Conservation (phyloP, 2,888 invertebrate genomes). For the Alloplasta piceator region DNA sequence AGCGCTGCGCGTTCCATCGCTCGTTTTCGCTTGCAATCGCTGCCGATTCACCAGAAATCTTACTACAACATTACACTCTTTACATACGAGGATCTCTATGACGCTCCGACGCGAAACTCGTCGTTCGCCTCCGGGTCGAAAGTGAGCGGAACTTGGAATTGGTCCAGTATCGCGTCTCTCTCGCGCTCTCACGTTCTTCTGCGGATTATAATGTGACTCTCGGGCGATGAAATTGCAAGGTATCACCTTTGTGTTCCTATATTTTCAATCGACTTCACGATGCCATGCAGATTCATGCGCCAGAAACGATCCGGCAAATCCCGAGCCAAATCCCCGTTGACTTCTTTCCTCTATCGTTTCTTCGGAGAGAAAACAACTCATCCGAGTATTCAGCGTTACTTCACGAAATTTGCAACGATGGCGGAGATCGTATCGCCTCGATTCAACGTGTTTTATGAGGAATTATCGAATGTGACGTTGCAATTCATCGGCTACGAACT, state of each 20-base stretch:
- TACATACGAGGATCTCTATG: too few species aligned
- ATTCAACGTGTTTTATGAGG: not conserved
- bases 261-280: slow-evolving; percentile 29
- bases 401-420: not conserved
- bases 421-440: not conserved
- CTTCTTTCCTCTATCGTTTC: not conserved
- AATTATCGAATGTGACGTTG: slow-evolving; percentile 11
- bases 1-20: slow-evolving; percentile 62
- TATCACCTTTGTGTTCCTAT: slow-evolving; percentile 44
- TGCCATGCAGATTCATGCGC: slow-evolving; percentile 8
- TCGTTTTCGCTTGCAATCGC: slow-evolving; percentile 25
- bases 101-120: slow-evolving; percentile 43
- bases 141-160: slow-evolving; percentile 44
- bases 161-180: slow-evolving; percentile 45
- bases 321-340: not conserved
- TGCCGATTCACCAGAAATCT: slow-evolving; percentile 20
- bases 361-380: not conserved
- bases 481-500: slow-evolving; percentile 34
- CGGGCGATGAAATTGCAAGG: slow-evolving; percentile 55
- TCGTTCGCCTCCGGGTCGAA: slow-evolving; percentile 54
- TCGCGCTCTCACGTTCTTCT: slow-evolving; percentile 1
- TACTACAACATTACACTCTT: not conserved
- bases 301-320: slow-evolving; percentile 21
- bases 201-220: slow-evolving; percentile 21
- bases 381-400: too few species aligned